Evolutionary conservation across 2,113 vertebrate genomes (phyloP).

Genomic region (Prinia subflava): DNA sequence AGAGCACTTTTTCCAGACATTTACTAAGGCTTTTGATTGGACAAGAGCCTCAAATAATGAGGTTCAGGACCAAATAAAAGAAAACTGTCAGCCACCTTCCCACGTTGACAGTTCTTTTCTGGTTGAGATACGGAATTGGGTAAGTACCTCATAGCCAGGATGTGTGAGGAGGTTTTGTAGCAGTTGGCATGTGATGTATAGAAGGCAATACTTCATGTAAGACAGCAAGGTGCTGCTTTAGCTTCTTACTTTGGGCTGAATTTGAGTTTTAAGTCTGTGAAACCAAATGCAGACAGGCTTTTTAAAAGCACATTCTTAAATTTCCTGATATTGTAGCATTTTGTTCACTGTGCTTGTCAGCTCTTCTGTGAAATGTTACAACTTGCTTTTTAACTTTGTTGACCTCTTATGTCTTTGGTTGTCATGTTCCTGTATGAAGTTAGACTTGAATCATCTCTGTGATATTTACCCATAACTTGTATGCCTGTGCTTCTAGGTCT

Average conservation of each 20-base stretch:
- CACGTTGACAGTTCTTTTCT: not conserved
- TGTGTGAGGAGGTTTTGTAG: not conserved
- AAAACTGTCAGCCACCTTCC: not conserved
- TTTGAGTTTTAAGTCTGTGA: slow-evolving; percentile 4
- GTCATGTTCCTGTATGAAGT: not conserved
- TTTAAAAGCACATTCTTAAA: slow-evolving; percentile 49
- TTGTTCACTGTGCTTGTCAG: not conserved
- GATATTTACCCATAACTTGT: not conserved
- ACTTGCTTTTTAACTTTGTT: not conserved
- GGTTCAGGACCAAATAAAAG: not conserved
- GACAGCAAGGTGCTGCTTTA: slow-evolving; percentile 34
- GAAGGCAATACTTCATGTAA: slow-evolving; percentile 8
- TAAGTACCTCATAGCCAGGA: not conserved
- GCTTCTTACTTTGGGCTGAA: not conserved
- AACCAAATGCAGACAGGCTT: slow-evolving; percentile 25
- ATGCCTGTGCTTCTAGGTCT: slow-evolving; percentile 50
- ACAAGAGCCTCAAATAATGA: not conserved
- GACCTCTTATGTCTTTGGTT: slow-evolving; percentile 1
- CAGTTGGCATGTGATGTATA: not conserved
- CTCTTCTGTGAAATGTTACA: not conserved
- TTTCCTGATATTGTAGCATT: slow-evolving; percentile 38
- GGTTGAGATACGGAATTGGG: not conserved
- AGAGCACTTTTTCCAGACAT: not conserved
- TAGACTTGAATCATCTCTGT: not conserved
- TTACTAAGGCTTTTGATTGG: not conserved